A percentile compares a stretch with the other conserved stretches of the same genome.
Evolutionary conservation across 64 coral and sea anemone genomes (phyloP).

Genomic region (Montipora foliosa): DNA sequence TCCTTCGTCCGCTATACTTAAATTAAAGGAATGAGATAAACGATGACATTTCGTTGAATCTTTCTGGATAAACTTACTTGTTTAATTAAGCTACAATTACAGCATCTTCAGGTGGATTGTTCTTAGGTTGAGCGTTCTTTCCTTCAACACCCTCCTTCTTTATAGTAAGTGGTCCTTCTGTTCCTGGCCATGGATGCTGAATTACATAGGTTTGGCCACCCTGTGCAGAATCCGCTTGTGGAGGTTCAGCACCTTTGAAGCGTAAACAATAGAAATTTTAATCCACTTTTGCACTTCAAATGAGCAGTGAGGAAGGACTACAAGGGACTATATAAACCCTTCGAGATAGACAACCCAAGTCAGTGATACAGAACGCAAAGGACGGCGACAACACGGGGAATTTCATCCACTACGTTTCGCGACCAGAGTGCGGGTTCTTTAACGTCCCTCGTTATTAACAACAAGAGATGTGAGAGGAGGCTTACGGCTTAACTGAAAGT

Average conservation of each 20-base stretch:
- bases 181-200: constrained; percentile 30
- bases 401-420: too few relatives aligned
- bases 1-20: too few relatives aligned
- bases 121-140: constrained; percentile 8
- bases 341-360: too few relatives aligned
- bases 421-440: too few relatives aligned
- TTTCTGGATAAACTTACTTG: not conserved
- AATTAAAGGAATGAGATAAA: not conserved
- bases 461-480: too few relatives aligned
- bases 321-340: too few relatives aligned
- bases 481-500: too few relatives aligned
- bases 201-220: constrained; percentile 33
- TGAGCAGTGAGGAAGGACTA: too few relatives aligned
- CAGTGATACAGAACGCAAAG: too few relatives aligned
- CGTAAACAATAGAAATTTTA: not conserved
- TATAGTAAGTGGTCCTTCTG: constrained; percentile 34
- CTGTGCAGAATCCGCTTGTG: constrained; percentile 21
- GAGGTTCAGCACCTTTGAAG: not conserved
- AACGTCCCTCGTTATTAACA: too few relatives aligned
- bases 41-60: not conserved
- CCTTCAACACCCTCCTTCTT: constrained; percentile 38
- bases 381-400: too few relatives aligned
- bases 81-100: constrained; percentile 19
- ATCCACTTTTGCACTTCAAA: too few relatives aligned
- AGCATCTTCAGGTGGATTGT: not conserved